Percentiles rank a stretch among this genome's conserved stretches.
phyloP scores from a whole-genome alignment of 2,797 vertebrate genomes.

The Petrocephalus schoutedeni region DNA sequence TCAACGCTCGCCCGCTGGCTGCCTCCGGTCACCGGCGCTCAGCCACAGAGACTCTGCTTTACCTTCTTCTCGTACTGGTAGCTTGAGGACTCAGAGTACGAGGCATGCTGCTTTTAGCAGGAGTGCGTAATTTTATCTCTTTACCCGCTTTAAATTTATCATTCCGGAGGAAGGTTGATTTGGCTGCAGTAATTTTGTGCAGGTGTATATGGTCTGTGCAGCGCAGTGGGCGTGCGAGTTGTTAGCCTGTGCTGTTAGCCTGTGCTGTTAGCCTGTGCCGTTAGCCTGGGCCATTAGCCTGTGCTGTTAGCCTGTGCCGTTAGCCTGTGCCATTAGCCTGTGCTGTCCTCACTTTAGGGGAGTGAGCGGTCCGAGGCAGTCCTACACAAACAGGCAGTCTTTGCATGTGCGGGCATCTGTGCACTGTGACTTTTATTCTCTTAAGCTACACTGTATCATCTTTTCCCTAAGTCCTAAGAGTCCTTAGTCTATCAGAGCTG shows the following conservation, averaged over 20 bases:
- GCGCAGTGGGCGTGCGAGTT: background rate
- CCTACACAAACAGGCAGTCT: background rate
- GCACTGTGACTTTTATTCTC: background rate
- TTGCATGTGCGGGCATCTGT: background rate
- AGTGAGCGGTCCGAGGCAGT: background rate
- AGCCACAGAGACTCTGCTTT: background rate
- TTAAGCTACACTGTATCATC: background rate
- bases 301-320: too few relatives aligned
- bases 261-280: too few relatives aligned
- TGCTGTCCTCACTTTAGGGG: background rate
- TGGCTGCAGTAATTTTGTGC: slow-evolving; percentile 16
- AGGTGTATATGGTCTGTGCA: background rate
- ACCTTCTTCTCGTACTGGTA: slow-evolving; percentile 35
- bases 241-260: background rate
- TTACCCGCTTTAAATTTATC: slow-evolving; percentile 47
- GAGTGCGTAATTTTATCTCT: slow-evolving; percentile 49
- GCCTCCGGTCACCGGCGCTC: slow-evolving; percentile 28
- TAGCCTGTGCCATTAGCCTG: background rate
- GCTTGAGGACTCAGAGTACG: slow-evolving; percentile 44
- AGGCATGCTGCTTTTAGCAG: slow-evolving; percentile 41
- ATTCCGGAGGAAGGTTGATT: slow-evolving; percentile 36
- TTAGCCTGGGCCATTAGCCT: background rate
- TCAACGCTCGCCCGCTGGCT: background rate
- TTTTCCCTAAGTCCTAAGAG: background rate
- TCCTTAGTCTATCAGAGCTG: background rate